Conservation (phyloP, 2,113 vertebrate genomes). For the Phoenicopterus ruber region DNA sequence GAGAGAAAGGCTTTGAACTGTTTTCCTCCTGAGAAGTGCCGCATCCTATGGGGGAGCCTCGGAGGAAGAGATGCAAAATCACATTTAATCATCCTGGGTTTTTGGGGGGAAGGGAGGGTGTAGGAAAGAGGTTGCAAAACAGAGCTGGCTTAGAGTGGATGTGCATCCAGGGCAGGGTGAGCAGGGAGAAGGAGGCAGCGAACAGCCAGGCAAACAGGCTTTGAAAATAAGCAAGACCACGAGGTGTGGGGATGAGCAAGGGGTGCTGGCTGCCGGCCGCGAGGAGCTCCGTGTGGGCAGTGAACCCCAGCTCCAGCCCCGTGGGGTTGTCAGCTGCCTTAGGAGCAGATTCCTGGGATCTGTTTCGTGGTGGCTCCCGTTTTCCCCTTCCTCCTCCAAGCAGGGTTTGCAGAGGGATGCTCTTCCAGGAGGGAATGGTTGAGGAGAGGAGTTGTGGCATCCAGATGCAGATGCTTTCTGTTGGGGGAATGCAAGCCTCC, state of each 20-base stretch:
- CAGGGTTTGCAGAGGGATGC: neutral
- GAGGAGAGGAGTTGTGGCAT: neutral
- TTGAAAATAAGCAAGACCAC: neutral
- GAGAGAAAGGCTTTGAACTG: neutral
- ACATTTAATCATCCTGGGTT: neutral
- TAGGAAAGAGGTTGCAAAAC: neutral
- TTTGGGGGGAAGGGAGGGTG: neutral
- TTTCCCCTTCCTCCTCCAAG: neutral
- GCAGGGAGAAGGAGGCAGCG: neutral
- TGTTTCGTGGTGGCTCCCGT: neutral
- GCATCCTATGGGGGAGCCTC: neutral
- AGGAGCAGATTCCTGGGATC: neutral
- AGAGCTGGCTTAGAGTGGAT: neutral
- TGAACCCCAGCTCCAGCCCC: fast-evolving
- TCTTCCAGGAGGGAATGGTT: neutral
- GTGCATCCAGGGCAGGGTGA: neutral
- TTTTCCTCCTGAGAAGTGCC: neutral
- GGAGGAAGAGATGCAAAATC: neutral
- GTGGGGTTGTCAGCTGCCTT: neutral
- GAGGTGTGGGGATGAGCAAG: neutral
- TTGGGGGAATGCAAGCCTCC: neutral
- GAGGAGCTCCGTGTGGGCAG: neutral
- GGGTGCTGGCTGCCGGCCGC: neutral
- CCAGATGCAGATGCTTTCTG: no score
- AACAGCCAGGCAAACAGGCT: neutral